These are phyloP conservation scores for Eublepharis macularius DNA, from an alignment of 2,113 vertebrate genomes.

Conservation along the genomic window DNA sequence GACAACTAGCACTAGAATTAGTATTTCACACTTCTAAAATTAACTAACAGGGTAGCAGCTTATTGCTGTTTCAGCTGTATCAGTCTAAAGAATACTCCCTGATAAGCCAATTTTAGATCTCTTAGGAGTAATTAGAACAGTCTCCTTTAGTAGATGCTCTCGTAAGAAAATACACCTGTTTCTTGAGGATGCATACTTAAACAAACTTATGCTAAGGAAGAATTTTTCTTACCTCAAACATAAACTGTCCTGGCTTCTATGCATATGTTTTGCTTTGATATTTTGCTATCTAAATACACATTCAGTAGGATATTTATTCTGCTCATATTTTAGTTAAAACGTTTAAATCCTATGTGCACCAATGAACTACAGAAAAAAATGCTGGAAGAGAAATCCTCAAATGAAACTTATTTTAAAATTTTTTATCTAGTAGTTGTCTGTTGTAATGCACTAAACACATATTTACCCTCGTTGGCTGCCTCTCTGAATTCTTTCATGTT, in stretches of 20 bases:
- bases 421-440: no score
- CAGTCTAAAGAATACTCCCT: neutral
- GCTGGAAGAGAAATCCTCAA: neutral
- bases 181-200: no score
- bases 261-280: slow-evolving; percentile 3
- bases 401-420: neutral
- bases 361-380: slow-evolving; percentile 35
- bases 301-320: slow-evolving; percentile 3
- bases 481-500: neutral
- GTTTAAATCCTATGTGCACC: slow-evolving; percentile 13
- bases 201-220: no score
- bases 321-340: slow-evolving; percentile 31
- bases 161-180: neutral
- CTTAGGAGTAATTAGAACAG: neutral
- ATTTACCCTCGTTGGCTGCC: neutral
- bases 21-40: neutral
- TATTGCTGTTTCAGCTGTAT: neutral
- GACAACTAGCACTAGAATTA: neutral
- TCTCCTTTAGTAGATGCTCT: neutral
- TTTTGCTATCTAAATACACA: neutral
- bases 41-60: neutral
- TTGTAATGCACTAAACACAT: no score
- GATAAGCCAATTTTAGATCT: neutral
- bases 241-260: neutral
- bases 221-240: no score